Evolutionary conservation across 2,888 invertebrate species (phyloP), one percentile per base, ranked within the genome.

Genomic region (Callimorpha dominula): DNA sequence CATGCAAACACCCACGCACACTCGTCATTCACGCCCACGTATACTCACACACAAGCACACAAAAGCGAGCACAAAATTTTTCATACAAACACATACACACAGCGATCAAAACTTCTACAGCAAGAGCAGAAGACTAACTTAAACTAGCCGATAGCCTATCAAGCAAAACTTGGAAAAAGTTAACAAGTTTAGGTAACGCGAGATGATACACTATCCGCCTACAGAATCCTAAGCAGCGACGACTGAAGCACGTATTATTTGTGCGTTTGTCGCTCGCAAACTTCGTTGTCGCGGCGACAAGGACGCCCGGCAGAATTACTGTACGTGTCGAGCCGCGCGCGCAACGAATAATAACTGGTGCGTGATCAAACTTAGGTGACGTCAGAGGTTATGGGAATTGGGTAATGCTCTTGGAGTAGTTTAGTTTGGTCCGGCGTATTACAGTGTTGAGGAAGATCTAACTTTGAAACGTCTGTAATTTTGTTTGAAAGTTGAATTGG

Each of bases 201-300:
- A 83, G 87, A 86, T 87, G 84, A 86, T 82, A 83, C 84, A 72
- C 74, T 79, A 78, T 76, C 70, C 83, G 83, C 85, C 73, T 57
- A 12, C 74, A 75, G 87, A 87, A 87, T 87, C 76, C 81, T 81
- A 87, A 87, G 81, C 82, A 83, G 79, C 73, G 52, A 68, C 75
- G 82, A 78, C 79, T 78, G 75, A 71, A 67, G 81, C 87, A 87
- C 87, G 87, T 87, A 85, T 87, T 87, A 87, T 87, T 86, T 81
- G 83, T 74, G 82, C 85, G 85, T 87, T 86, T 86, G 85, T 86
- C 79, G 78, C 78, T 83, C 77, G 81, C 82, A 85, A 85, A 85
- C 85, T 80, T 87, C 78, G 83, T 80, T 82, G 81, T 83, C 77
- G 79, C 78, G 78, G 74, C 78, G 83, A 84, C 85, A 85, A 85